A percentile compares a stretch with the other conserved stretches of the same genome.
Conservation (phyloP, 2,888 invertebrate species). For the Tenthredo livida region DNA sequence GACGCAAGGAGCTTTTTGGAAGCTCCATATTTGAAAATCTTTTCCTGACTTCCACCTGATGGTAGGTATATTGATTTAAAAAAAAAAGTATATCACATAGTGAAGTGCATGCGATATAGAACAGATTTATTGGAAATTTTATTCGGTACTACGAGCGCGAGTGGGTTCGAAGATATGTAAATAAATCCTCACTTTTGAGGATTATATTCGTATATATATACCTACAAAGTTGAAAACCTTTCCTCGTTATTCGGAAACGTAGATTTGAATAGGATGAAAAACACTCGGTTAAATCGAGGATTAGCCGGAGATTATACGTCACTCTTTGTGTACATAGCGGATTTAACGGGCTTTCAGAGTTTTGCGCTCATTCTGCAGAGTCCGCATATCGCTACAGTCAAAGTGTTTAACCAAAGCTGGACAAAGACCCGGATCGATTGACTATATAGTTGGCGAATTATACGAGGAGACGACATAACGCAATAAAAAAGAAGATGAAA, state of each 20-base stretch:
- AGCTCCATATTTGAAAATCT: neutral
- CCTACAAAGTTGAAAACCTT: neutral
- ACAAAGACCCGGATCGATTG: neutral
- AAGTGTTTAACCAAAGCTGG: slow-evolving; percentile 2
- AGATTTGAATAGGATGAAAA: slow-evolving; percentile 17
- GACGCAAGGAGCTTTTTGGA: neutral
- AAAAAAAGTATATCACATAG: neutral
- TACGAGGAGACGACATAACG: neutral
- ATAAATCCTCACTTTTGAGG: neutral
- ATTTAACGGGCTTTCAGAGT: slow-evolving; percentile 15
- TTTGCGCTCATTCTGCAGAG: neutral
- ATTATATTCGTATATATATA: neutral
- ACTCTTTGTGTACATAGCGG: slow-evolving; percentile 41
- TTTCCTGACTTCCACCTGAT: neutral
- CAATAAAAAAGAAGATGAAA: neutral
- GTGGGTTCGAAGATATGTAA: neutral
- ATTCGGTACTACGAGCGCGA: neutral
- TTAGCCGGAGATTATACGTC: slow-evolving; percentile 30
- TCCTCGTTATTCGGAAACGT: neutral
- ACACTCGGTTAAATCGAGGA: slow-evolving; percentile 9
- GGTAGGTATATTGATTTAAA: neutral
- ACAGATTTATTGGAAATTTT: neutral
- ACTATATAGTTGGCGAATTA: neutral
- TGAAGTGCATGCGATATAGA: neutral
- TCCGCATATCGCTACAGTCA: neutral